These are phyloP conservation scores for Drosophila nikananu DNA, from an alignment of 1,140 invertebrate genomes.

Conservation along the genomic window DNA sequence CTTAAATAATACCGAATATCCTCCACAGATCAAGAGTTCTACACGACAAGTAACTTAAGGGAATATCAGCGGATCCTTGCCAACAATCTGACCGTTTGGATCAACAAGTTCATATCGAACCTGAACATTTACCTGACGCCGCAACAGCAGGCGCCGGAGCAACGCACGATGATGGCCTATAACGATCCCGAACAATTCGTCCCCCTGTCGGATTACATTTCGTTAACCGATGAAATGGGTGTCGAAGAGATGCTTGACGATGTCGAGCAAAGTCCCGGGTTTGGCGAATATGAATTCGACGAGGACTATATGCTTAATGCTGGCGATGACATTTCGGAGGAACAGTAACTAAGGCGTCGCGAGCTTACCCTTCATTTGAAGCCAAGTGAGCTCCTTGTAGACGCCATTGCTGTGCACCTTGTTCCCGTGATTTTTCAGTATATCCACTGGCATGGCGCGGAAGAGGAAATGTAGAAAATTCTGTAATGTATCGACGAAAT, in stretches of 20 bases:
- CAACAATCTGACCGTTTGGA: constrained; percentile 81
- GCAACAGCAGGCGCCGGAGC: constrained; percentile 49
- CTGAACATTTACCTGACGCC: constrained; percentile 76
- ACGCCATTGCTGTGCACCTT: constrained; percentile 73
- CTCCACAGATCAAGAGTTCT: constrained; percentile 74
- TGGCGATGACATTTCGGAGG: constrained; percentile 37
- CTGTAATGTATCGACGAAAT: constrained; percentile 56
- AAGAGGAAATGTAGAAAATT: constrained; percentile 82
- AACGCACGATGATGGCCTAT: constrained; percentile 38
- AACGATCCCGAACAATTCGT: constrained; percentile 67
- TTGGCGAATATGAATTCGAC: constrained; percentile 16
- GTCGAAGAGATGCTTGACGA: constrained; percentile 48
- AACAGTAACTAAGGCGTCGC: constrained; percentile 14
- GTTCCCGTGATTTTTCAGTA: constrained; percentile 79
- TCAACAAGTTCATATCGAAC: constrained; percentile 84
- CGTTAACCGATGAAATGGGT: constrained; percentile 41
- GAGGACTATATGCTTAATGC: constrained; percentile 33
- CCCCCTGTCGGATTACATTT: constrained; percentile 75
- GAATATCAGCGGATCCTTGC: constrained; percentile 77
- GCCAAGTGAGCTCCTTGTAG: constrained; percentile 70
- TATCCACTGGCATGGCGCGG: constrained; percentile 81
- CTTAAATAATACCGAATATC: background rate
- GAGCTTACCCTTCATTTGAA: constrained; percentile 75
- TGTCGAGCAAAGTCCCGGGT: constrained; percentile 17
- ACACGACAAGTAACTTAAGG: constrained; percentile 74